phyloP scores from a whole-genome alignment of 2,888 invertebrate species.

The Candidula unifasciata region DNA sequence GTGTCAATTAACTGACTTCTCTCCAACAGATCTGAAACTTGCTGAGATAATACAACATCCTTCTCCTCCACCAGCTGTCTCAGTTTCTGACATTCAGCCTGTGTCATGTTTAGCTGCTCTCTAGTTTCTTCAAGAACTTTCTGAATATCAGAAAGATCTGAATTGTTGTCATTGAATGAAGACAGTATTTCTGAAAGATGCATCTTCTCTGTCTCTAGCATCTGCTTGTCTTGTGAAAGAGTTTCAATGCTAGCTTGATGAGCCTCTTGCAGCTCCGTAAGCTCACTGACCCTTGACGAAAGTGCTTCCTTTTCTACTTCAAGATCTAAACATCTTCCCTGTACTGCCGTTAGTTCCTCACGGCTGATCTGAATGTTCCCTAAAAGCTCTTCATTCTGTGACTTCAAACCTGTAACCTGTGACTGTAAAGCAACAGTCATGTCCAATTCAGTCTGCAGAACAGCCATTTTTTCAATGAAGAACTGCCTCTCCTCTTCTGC shows the following conservation, averaged over 20 bases:
- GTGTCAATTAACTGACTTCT: conserved; percentile 44
- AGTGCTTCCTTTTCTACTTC: conserved; percentile 27
- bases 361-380: not conserved
- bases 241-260: not conserved
- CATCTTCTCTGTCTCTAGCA: conserved; percentile 4
- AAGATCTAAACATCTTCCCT: conserved; percentile 18
- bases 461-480: conserved; percentile 38
- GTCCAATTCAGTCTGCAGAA: conserved; percentile 33
- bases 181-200: not conserved
- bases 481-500: conserved; percentile 56
- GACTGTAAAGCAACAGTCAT: conserved; percentile 32
- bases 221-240: conserved; percentile 32
- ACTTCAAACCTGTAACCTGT: conserved; percentile 10
- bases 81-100: conserved; percentile 27
- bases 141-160: conserved; percentile 31
- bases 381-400: conserved; percentile 20
- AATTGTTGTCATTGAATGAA: conserved; percentile 4
- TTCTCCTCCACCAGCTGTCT: conserved; percentile 36
- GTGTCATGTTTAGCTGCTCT: not conserved
- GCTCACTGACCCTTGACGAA: not conserved
- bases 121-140: conserved; percentile 16
- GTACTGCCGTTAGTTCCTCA: not conserved
- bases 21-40: conserved; percentile 16
- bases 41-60: conserved; percentile 36
- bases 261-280: not conserved